These are phyloP conservation scores for Electrophaes corylata DNA, from an alignment of 2,888 invertebrate genomes.

Conservation along the genomic window DNA sequence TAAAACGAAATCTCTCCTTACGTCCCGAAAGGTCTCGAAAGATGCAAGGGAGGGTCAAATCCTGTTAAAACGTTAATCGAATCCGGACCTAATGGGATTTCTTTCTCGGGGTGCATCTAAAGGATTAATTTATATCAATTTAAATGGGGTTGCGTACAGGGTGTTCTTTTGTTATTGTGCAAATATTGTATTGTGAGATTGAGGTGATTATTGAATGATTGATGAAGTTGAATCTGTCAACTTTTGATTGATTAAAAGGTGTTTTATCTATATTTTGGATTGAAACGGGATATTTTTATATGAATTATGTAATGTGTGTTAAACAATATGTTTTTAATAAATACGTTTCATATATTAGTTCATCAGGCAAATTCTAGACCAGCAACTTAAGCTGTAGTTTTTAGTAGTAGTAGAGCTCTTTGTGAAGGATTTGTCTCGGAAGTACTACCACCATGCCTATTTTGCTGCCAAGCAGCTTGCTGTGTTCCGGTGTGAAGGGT, in stretches of 20 bases:
- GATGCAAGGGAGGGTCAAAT: slow-evolving; percentile 44
- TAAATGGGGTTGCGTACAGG: slow-evolving; percentile 73
- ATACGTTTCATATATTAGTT: too few species aligned
- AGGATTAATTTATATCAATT: slow-evolving; percentile 85
- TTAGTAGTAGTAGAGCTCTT: too few species aligned
- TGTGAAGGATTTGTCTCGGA: too few species aligned
- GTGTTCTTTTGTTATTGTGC: slow-evolving; percentile 40
- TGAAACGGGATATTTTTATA: too few species aligned
- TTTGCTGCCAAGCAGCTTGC: too few species aligned
- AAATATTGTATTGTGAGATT: slow-evolving; percentile 23
- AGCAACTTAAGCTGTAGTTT: too few species aligned
- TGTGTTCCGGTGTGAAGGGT: too few species aligned
- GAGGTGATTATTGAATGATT: slow-evolving; percentile 30
- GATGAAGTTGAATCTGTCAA: slow-evolving; percentile 22
- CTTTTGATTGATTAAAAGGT: slow-evolving; percentile 12
- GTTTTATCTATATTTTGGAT: too few species aligned
- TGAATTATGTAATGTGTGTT: too few species aligned
- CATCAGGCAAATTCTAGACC: too few species aligned
- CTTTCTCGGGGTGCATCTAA: slow-evolving; percentile 82
- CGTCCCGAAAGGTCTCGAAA: slow-evolving; percentile 10
- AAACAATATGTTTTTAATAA: too few species aligned
- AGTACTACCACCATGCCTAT: too few species aligned
- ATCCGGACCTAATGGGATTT: slow-evolving; percentile 82
- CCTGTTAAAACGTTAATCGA: slow-evolving; percentile 82
- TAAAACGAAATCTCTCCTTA: slow-evolving; percentile 13